Percentiles rank a stretch among this genome's conserved stretches.
phyloP scores from a whole-genome alignment of 2,888 invertebrate species.

The Trissoscelio sp. region DNA sequence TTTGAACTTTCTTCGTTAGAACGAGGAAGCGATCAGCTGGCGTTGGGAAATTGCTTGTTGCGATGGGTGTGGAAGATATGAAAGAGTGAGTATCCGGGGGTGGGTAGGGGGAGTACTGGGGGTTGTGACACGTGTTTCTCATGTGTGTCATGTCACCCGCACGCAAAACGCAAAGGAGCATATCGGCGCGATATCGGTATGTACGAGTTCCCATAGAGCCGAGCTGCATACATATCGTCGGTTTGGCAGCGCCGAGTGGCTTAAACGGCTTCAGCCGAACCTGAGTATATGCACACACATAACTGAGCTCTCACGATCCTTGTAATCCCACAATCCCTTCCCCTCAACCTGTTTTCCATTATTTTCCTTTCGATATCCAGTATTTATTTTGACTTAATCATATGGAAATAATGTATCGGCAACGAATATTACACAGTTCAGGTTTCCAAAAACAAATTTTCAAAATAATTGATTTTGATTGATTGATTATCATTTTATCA shows the following conservation, averaged over 20 bases:
- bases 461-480: too few relatives aligned
- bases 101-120: slow-evolving; percentile 33
- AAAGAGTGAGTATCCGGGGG: slow-evolving; percentile 59
- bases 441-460: too few relatives aligned
- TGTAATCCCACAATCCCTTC: slow-evolving; percentile 18
- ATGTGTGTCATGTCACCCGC: slow-evolving; percentile 75
- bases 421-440: too few relatives aligned
- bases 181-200: slow-evolving; percentile 76
- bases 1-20: slow-evolving; percentile 52
- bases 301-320: slow-evolving; percentile 61
- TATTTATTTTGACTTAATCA: slow-evolving; percentile 27
- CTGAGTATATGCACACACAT: slow-evolving; percentile 48
- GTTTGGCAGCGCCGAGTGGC: slow-evolving; percentile 78
- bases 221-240: slow-evolving; percentile 80
- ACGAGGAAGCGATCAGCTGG: slow-evolving; percentile 44
- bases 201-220: slow-evolving; percentile 76
- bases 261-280: slow-evolving; percentile 70
- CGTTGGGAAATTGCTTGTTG: slow-evolving; percentile 46
- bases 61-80: slow-evolving; percentile 28
- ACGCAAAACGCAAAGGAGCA: slow-evolving; percentile 70
- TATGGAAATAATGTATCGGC: not conserved
- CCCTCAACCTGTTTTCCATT: slow-evolving; percentile 32
- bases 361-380: slow-evolving; percentile 8
- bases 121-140: slow-evolving; percentile 78
- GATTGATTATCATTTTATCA: too few relatives aligned